Evolutionary conservation across 2,888 invertebrate species (phyloP).

Genomic region (Octodonta nipae): DNA sequence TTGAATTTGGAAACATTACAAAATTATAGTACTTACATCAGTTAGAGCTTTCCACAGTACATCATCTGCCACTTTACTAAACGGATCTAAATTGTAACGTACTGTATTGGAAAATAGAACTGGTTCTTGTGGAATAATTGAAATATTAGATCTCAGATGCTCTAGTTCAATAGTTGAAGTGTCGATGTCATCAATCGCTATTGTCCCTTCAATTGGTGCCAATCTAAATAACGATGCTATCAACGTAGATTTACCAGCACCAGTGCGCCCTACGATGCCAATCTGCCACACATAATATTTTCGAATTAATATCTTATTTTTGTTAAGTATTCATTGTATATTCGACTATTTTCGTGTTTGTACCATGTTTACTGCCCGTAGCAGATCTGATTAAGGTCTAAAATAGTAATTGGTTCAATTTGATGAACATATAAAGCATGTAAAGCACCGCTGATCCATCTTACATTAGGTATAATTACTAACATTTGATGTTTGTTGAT

Average conservation of each 20-base stretch:
- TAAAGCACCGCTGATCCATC: too few relatives aligned
- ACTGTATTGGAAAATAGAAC: slow-evolving; percentile 72
- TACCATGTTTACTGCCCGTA: too few relatives aligned
- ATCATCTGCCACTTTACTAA: slow-evolving; percentile 54
- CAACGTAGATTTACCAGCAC: slow-evolving; percentile 59
- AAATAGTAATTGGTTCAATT: too few relatives aligned
- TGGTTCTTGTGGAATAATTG: slow-evolving; percentile 74
- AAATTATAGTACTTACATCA: too few relatives aligned
- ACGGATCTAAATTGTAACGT: slow-evolving; percentile 70
- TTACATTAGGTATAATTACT: too few relatives aligned
- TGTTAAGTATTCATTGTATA: too few relatives aligned
- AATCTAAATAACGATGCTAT: slow-evolving; percentile 72
- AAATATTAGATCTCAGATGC: slow-evolving; percentile 64
- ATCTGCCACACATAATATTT: slow-evolving; percentile 28
- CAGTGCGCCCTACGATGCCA: slow-evolving; percentile 9
- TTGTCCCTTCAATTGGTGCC: slow-evolving; percentile 59
- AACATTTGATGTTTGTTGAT: too few relatives aligned
- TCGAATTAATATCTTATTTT: too few relatives aligned
- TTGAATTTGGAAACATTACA: too few relatives aligned
- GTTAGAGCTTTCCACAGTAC: slow-evolving; percentile 63
- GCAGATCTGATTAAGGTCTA: too few relatives aligned
- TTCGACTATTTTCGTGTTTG: too few relatives aligned
- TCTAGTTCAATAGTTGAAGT: slow-evolving; percentile 56
- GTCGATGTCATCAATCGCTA: slow-evolving; percentile 64
- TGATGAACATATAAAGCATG: too few relatives aligned